Percentiles rank a stretch among this genome's conserved stretches.
These are phyloP conservation scores for Syngnathoides biaculeatus DNA, from an alignment of 2,113 vertebrate genomes.

Conservation along the genomic window DNA sequence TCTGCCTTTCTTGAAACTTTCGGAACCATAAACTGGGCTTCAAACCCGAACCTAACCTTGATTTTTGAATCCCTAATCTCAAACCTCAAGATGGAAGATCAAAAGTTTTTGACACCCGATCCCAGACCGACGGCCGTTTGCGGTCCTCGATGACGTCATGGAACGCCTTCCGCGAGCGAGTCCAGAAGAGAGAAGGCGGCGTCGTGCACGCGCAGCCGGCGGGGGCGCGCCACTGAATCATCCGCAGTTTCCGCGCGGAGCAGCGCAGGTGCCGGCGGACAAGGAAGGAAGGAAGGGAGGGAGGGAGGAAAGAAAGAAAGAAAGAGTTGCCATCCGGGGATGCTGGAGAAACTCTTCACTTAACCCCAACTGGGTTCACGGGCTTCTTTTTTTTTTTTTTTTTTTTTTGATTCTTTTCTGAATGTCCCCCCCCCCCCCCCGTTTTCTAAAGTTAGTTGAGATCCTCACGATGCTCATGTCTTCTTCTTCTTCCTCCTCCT, in stretches of 20 bases:
- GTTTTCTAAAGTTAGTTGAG: slow-evolving; percentile 48
- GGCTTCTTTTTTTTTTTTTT: not conserved
- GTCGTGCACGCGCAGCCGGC: slow-evolving; percentile 18
- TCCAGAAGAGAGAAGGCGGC: slow-evolving; percentile 27
- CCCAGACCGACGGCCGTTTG: not conserved
- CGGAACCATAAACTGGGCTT: no score
- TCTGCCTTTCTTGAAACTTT: no score
- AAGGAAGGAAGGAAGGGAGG: slow-evolving; percentile 33
- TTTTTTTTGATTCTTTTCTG: not conserved
- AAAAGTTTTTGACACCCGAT: not conserved
- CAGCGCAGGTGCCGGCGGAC: slow-evolving; percentile 51
- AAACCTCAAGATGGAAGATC: no score
- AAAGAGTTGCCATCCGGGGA: slow-evolving; percentile 22
- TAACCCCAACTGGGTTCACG: not conserved
- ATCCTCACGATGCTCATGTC: slow-evolving; percentile 29
- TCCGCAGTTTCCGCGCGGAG: slow-evolving; percentile 60
- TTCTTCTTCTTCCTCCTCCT: slow-evolving; percentile 18
- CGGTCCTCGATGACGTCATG: no score
- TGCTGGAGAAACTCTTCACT: slow-evolving; percentile 8
- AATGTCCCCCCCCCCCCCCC: not conserved
- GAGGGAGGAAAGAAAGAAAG: slow-evolving; percentile 37
- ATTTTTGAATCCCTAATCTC: not conserved
- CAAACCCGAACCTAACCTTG: no score
- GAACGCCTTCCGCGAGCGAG: slow-evolving; percentile 51
- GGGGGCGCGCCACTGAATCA: slow-evolving; percentile 51